Evolutionary conservation across 2,113 vertebrate species (phyloP).

Genomic region (Balaeniceps rex): DNA sequence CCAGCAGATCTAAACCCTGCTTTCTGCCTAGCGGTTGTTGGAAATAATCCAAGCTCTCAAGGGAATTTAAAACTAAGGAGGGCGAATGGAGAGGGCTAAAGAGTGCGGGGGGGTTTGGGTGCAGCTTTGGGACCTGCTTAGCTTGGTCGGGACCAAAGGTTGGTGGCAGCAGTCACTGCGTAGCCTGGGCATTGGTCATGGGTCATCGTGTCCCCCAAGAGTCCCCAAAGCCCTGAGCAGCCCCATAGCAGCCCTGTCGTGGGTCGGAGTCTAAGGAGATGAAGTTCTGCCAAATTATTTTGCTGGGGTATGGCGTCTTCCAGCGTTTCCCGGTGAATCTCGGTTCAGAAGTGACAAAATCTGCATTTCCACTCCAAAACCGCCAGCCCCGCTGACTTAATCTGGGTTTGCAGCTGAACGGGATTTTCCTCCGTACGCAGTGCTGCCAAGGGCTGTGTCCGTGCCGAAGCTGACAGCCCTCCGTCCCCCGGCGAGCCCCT

Average conservation of each 20-base stretch:
- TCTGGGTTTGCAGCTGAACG: neutral
- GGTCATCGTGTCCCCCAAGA: neutral
- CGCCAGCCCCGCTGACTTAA: neutral
- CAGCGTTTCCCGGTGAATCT: neutral
- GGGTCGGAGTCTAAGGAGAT: neutral
- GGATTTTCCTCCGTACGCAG: neutral
- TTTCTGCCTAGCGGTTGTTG: neutral
- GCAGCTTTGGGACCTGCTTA: neutral
- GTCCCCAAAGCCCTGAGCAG: neutral
- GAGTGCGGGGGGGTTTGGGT: neutral
- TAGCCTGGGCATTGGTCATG: neutral
- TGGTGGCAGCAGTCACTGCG: neutral
- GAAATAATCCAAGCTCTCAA: neutral
- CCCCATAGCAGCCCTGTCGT: neutral
- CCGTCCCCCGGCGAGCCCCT: neutral
- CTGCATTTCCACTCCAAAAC: neutral
- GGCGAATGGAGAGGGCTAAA: neutral
- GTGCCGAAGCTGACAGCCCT: neutral
- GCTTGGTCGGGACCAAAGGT: neutral
- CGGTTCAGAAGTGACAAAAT: neutral
- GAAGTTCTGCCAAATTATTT: neutral
- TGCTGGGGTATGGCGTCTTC: neutral
- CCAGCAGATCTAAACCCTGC: neutral
- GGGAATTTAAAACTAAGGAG: neutral
- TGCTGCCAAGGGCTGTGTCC: neutral